Percentiles rank a stretch among this genome's conserved stretches.
Conservation (phyloP, 2,113 vertebrate species). For the crab-eating macaque (Macaca fascicularis) region T2T-MFA8v1.1 NC_088395.1:150223501-150224000, state of each 20-base stretch:
- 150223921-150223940: not conserved
- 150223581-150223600: not conserved
- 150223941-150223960: not conserved
- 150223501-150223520: not conserved
- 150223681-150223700: not conserved
- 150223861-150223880: not conserved
- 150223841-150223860: not conserved
- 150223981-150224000: not conserved
- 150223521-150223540: not conserved
- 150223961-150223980: not conserved
- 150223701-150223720: not conserved
- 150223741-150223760: not conserved
- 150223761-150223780: not conserved
- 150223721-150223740: not conserved
- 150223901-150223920: not conserved
- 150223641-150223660: not conserved
- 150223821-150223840: not conserved
- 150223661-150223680: not conserved
- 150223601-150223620: not conserved
- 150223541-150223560: not conserved
- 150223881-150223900: not conserved
- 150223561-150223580: not conserved
- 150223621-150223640: not conserved
- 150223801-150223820: not conserved
- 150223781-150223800: not conserved